Evolutionary conservation across 2,888 invertebrate genomes (phyloP).

Genomic region (Elysia crispata): DNA sequence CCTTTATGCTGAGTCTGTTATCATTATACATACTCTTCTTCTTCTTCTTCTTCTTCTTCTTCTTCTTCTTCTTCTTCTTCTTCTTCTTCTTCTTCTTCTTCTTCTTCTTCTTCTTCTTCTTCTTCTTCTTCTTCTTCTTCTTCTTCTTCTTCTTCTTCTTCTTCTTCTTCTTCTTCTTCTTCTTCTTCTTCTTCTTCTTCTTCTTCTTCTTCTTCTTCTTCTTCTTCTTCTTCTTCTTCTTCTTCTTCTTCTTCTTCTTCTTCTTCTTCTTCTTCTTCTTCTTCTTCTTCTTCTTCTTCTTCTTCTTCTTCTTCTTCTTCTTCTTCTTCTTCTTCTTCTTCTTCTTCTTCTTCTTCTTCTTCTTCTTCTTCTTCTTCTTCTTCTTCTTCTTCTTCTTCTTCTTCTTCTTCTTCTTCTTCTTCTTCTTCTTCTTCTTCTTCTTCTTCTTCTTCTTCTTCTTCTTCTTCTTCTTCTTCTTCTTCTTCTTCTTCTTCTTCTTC

Average conservation of each 20-base stretch:
- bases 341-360: too few species aligned
- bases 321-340: too few species aligned
- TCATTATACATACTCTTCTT: not conserved
- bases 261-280: not conserved
- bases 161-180: not conserved
- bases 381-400: too few species aligned
- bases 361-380: too few species aligned
- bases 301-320: conserved; percentile 30
- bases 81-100: conserved; percentile 6
- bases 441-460: too few species aligned
- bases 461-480: too few species aligned
- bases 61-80: conserved; percentile 15
- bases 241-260: not conserved
- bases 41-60: conserved; percentile 24
- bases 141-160: not conserved
- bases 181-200: not conserved
- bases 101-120: conserved; percentile 23
- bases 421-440: too few species aligned
- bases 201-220: not conserved
- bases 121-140: not conserved
- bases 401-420: too few species aligned
- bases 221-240: conserved; percentile 17
- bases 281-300: conserved; percentile 23
- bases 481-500: too few species aligned
- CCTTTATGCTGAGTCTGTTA: not conserved